phyloP scores from a whole-genome alignment of 2,797 vertebrate species.

The Bucorvus abyssinicus region DNA sequence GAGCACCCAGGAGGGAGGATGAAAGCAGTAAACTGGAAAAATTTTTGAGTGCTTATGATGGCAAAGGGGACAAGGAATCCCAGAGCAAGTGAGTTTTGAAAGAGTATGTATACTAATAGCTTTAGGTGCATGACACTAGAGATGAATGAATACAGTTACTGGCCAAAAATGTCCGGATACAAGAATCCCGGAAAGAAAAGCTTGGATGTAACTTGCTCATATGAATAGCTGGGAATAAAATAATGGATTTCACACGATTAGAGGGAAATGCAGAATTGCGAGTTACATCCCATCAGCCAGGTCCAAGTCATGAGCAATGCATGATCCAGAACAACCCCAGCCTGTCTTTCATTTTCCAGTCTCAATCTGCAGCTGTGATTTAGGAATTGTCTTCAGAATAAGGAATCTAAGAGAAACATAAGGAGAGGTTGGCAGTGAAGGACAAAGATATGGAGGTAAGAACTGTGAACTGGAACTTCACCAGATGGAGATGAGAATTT shows the following conservation, averaged over 20 bases:
- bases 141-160: background rate
- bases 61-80: constrained; percentile 28
- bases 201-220: background rate
- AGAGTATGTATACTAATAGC: constrained; percentile 22
- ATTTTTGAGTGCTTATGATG: constrained; percentile 60
- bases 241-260: background rate
- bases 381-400: background rate
- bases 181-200: background rate
- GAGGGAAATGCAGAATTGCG: background rate
- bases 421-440: constrained; percentile 36
- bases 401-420: constrained; percentile 30
- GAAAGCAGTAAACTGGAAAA: constrained; percentile 50
- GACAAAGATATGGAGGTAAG: constrained; percentile 15
- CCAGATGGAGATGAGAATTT: constrained; percentile 30
- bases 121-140: constrained; percentile 21
- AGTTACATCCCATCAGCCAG: background rate
- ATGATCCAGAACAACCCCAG: accelerated
- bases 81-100: constrained; percentile 30
- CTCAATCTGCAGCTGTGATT: background rate
- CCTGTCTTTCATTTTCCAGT: background rate
- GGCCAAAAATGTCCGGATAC: background rate
- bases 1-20: constrained; percentile 29
- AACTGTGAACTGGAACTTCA: constrained; percentile 55
- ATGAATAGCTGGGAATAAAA: constrained; percentile 12
- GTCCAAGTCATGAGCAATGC: background rate